phyloP scores from a whole-genome alignment of 1,140 invertebrate genomes.

The Drosophila bocqueti region DNA sequence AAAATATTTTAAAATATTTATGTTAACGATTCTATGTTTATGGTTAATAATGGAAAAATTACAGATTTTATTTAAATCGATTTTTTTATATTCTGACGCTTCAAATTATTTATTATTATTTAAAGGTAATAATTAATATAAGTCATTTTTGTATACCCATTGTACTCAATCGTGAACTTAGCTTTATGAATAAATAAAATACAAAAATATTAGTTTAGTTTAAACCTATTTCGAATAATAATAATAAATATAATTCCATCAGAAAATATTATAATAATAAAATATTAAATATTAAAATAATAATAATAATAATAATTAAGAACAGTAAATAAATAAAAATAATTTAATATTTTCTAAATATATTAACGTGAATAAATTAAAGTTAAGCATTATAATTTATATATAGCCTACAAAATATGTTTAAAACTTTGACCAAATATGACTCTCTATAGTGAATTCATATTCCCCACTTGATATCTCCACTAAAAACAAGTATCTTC shows the following conservation, averaged over 20 bases:
- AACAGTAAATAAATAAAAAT: not conserved
- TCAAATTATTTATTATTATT: not conserved
- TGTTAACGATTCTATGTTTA: not conserved
- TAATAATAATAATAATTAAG: too few relatives aligned
- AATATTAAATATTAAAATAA: not conserved
- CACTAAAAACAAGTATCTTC: not conserved
- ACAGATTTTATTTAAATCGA: too few relatives aligned
- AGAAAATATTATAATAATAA: too few relatives aligned
- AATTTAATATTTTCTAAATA: not conserved
- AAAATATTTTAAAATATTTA: not conserved
- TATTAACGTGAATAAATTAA: not conserved
- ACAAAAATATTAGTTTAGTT: too few relatives aligned
- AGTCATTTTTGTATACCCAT: not conserved
- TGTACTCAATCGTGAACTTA: not conserved
- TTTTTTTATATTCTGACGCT: too few relatives aligned
- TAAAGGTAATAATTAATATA: not conserved
- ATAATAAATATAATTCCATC: not conserved
- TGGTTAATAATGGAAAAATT: too few relatives aligned
- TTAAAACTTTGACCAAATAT: not conserved
- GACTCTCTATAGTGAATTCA: accelerated
- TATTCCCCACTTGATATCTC: not conserved
- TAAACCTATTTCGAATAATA: too few relatives aligned
- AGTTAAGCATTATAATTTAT: too few relatives aligned
- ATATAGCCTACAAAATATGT: not conserved
- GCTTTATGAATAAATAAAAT: not conserved